Evolutionary conservation across 2,797 vertebrate genomes (phyloP).

Genomic region (Anolis apletophallus): DNA sequence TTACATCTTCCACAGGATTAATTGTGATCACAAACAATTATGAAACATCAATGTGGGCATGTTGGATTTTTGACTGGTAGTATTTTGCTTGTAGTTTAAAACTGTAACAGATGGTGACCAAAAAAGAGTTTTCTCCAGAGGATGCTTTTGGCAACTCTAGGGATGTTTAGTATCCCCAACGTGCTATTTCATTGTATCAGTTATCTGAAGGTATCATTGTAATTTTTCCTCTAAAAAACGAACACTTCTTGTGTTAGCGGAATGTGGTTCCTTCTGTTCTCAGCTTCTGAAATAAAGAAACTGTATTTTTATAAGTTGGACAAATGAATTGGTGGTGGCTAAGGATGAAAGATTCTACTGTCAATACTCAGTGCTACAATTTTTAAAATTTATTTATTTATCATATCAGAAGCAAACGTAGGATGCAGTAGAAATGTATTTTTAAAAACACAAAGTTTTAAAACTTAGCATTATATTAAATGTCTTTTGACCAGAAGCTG

Average conservation of each 20-base stretch:
- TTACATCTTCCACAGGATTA: not conserved
- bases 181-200: not conserved
- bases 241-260: not conserved
- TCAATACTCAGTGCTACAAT: not conserved
- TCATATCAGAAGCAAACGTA: too few species aligned
- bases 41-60: not conserved
- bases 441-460: too few species aligned
- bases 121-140: not conserved
- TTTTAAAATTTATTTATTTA: too few species aligned
- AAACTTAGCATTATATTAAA: too few species aligned
- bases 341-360: not conserved
- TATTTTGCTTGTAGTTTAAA: not conserved
- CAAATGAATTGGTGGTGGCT: not conserved
- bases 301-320: not conserved
- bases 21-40: not conserved
- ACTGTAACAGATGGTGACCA: not conserved
- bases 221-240: not conserved
- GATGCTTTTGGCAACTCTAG: not conserved
- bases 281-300: not conserved
- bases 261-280: not conserved
- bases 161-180: constrained; percentile 12
- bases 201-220: not conserved
- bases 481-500: too few species aligned
- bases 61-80: not conserved
- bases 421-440: too few species aligned